Base-by-base conservation (phyloP, 2,113 vertebrate species). In the Cynoglossus semilaevis region DNA sequence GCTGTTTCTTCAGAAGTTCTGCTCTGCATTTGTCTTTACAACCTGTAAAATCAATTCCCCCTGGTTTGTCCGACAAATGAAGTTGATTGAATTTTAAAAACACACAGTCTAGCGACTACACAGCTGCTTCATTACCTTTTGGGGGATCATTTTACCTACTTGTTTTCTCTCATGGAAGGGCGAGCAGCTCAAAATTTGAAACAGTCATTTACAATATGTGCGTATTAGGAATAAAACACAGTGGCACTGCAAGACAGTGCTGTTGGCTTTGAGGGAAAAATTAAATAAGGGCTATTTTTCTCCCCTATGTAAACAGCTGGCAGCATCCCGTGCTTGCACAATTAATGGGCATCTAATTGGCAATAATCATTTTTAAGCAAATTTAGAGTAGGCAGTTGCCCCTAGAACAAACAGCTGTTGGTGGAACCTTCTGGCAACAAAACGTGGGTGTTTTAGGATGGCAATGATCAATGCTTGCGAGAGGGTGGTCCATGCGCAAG, bases 261-360 rank as follows among this genome's bases (percentile, higher is more conserved):
- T 76, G n/a, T 74, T 87, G 67, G 62, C 83, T 91, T 77, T 87
- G 83, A 90, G 82, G 82, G 74, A 89, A 91, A 79, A 89, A 91
- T 89, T 76, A 90, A 92, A 92, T 77, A 88, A 87, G 83, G 85
- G 84, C 92, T 92, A 93, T 95, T 95, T 94, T 93, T 94, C 91
- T 93, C 92, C 90, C 88, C 90, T 90, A 89, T 92, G 88, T 92
- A 95, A 97, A 95, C 94, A 98, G 94, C 94, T 98, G 95, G 92
- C 91, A 93, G 89, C 90, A 93, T 93, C 92, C 90, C 92, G 90
- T 94, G 90, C 93, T 94, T 94, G 93, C 92, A 92, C 92, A 97
- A 95, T 96, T 97, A 96, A 97, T 94, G 92, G 93, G 90, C 93
- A 95, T 93, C 94, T 97, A 97, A 97, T 95, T 97, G 94, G 91